phyloP scores from a whole-genome alignment of 35 echinoderm and acorn worm species.

The Acanthaster planci region DNA sequence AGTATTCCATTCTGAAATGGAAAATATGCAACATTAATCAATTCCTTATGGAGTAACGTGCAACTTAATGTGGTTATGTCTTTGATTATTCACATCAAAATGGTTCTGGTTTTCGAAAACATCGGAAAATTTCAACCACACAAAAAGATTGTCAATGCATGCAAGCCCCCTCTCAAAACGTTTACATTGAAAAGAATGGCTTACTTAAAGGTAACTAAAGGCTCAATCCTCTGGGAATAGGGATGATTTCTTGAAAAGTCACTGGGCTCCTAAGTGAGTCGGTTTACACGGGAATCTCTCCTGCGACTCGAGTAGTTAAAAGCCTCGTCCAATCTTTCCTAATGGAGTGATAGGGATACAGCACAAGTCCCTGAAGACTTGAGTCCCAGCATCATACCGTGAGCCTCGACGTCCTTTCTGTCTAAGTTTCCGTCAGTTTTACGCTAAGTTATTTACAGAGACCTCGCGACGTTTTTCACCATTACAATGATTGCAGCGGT shows the following conservation, averaged over 20 bases:
- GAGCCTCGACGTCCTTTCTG: background rate
- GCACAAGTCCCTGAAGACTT: background rate
- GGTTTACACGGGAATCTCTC: conserved; percentile 21
- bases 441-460: background rate
- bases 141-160: too few species aligned
- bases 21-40: too few species aligned
- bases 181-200: background rate
- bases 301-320: conserved; percentile 8
- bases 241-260: conserved; percentile 3
- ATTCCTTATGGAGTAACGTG: too few species aligned
- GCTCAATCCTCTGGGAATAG: background rate
- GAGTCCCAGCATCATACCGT: conserved; percentile 3
- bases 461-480: background rate
- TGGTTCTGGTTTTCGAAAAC: too few species aligned
- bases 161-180: too few species aligned
- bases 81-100: too few species aligned
- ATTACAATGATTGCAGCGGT: background rate
- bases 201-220: conserved; percentile 10
- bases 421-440: background rate
- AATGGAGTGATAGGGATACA: conserved; percentile 4
- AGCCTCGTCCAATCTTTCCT: conserved; percentile 13
- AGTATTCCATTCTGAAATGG: too few species aligned
- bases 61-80: too few species aligned
- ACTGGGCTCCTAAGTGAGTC: conserved; percentile 14
- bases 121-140: too few species aligned